Evolutionary conservation across 2,113 vertebrate species (phyloP).

Genomic region (Syrrhaptes paradoxus): DNA sequence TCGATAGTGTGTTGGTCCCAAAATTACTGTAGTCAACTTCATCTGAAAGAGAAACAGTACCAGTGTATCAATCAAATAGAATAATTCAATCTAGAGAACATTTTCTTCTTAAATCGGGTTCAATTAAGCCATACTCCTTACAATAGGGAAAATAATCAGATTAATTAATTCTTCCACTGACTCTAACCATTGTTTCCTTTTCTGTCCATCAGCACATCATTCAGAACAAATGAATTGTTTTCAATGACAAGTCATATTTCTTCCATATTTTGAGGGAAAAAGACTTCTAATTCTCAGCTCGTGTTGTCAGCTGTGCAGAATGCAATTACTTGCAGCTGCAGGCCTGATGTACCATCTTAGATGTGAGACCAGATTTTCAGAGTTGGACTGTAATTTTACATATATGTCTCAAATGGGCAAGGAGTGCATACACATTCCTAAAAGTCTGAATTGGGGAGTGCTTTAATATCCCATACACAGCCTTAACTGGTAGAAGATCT

Average conservation of each 20-base stretch:
- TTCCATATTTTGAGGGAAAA: neutral
- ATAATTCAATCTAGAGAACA: neutral
- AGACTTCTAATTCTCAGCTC: neutral
- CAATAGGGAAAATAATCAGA: neutral
- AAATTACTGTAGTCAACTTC: slow-evolving; percentile 93
- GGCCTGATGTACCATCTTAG: neutral
- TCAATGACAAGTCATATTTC: neutral
- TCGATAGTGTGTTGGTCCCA: slow-evolving; percentile 86
- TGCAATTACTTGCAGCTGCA: neutral
- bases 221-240: neutral
- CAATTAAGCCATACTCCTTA: neutral
- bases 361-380: rapidly evolving
- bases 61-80: neutral
- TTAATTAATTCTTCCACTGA: neutral
- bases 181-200: neutral
- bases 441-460: neutral
- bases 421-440: neutral
- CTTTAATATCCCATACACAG: neutral
- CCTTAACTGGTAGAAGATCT: neutral
- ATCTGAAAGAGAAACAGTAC: slow-evolving; percentile 80
- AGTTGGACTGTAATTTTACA: neutral
- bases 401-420: neutral
- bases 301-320: neutral
- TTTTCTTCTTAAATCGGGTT: neutral
- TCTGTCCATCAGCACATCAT: neutral